phyloP scores from a whole-genome alignment of 2,888 invertebrate species.

The Julus scanicus region DNA sequence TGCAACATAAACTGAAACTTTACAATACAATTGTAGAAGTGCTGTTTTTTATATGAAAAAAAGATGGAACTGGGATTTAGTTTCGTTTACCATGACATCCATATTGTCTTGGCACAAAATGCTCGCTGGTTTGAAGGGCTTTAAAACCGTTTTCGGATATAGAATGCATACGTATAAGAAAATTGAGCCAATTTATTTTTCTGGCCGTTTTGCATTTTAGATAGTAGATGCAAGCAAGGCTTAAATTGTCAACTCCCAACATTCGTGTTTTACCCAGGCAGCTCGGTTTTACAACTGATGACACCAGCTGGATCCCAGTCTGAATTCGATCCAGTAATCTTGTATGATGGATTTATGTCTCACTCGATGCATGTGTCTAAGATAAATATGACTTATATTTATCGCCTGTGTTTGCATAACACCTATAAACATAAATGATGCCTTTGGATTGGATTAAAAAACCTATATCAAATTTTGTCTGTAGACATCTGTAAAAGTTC shows the following conservation, averaged over 20 bases:
- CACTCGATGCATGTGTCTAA: slow-evolving; percentile 3
- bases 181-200: slow-evolving; percentile 40
- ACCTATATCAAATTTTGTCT: background rate
- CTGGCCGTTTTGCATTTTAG: slow-evolving; percentile 21
- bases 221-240: background rate
- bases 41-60: background rate
- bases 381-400: slow-evolving; percentile 23
- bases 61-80: slow-evolving; percentile 3
- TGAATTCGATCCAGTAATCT: slow-evolving; percentile 29
- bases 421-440: background rate
- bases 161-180: background rate
- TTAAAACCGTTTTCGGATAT: background rate
- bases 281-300: slow-evolving; percentile 29
- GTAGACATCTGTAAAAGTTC: background rate
- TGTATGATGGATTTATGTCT: slow-evolving; percentile 8
- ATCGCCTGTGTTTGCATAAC: background rate
- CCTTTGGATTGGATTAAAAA: background rate
- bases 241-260: background rate
- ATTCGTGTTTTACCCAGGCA: background rate
- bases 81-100: background rate
- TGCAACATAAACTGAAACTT: background rate
- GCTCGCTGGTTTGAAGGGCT: slow-evolving; percentile 6
- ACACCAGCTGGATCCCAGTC: background rate
- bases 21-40: background rate
- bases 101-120: background rate